Percentiles rank a stretch among this genome's conserved stretches.
phyloP scores from a whole-genome alignment of 2,888 invertebrate genomes.

The Esperia sulphurella region DNA sequence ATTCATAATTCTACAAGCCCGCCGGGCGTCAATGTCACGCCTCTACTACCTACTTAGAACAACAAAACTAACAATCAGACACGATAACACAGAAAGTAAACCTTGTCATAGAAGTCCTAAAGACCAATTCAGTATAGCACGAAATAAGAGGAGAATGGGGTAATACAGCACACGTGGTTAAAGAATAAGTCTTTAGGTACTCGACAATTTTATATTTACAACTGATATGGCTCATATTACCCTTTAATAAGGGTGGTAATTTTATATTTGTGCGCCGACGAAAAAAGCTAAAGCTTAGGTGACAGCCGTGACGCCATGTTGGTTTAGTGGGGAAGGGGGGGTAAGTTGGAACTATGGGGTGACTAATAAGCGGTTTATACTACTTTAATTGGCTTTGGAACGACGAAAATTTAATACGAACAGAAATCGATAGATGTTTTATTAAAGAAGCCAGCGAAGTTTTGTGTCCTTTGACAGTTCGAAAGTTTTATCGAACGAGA shows the following conservation, averaged over 20 bases:
- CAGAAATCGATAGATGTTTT: constrained; percentile 57
- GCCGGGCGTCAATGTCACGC: constrained; percentile 75
- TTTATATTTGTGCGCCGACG: constrained; percentile 15
- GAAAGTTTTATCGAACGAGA: constrained; percentile 18
- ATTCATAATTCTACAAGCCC: constrained; percentile 68
- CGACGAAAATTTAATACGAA: constrained; percentile 53
- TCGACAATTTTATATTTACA: constrained; percentile 20
- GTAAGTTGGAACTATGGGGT: constrained; percentile 42
- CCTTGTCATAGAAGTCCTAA: constrained; percentile 14
- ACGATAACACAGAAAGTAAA: constrained; percentile 17
- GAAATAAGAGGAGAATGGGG: constrained; percentile 39
- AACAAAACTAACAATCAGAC: constrained; percentile 50
- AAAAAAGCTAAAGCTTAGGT: constrained; percentile 55
- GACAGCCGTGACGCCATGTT: constrained; percentile 76
- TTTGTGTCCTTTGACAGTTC: constrained; percentile 25
- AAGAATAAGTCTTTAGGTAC: constrained; percentile 68
- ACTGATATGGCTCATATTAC: constrained; percentile 24
- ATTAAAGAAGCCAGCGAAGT: constrained; percentile 43
- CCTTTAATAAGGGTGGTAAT: constrained; percentile 22
- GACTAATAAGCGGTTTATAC: constrained; percentile 71
- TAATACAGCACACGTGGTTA: constrained; percentile 60
- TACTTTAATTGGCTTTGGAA: constrained; percentile 68
- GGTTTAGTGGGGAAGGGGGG: constrained; percentile 61
- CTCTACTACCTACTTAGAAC: constrained; percentile 59
- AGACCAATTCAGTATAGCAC: constrained; percentile 21